Evolutionary conservation across 1,140 invertebrate species (phyloP).

Genomic region (Cardiocondyla obscurior): DNA sequence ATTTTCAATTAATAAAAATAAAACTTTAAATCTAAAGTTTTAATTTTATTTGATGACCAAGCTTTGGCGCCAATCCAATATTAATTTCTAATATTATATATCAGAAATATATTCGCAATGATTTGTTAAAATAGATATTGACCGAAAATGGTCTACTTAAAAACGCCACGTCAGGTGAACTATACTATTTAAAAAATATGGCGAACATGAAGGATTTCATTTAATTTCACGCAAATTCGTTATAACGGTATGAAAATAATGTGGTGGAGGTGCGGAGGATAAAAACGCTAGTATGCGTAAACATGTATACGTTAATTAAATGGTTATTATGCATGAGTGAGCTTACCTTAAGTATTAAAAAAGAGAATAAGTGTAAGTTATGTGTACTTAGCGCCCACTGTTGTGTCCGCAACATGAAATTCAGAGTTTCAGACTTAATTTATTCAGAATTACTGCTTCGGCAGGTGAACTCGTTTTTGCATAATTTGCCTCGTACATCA

Average conservation of each 20-base stretch:
- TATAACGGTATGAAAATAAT: background rate
- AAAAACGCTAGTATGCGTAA: background rate
- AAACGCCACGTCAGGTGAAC: slow-evolving; percentile 1
- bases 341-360: background rate
- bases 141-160: background rate
- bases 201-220: slow-evolving; percentile 42
- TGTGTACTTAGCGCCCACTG: background rate
- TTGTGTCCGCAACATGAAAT: background rate
- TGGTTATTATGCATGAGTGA: background rate
- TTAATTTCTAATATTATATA: slow-evolving; percentile 24
- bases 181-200: slow-evolving; percentile 46
- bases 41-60: background rate
- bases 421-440: background rate
- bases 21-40: slow-evolving; percentile 5
- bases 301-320: background rate
- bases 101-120: slow-evolving; percentile 12
- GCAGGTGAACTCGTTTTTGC: background rate
- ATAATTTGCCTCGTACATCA: background rate
- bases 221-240: slow-evolving; percentile 20
- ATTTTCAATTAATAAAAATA: background rate
- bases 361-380: background rate
- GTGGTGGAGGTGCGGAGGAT: background rate
- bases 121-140: slow-evolving; percentile 16
- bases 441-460: background rate
- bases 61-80: slow-evolving; percentile 13